A percentile compares a stretch with the other conserved stretches of the same genome.
Evolutionary conservation across 2,888 invertebrate species (phyloP).

Genomic region (Iphiclides podalirius): DNA sequence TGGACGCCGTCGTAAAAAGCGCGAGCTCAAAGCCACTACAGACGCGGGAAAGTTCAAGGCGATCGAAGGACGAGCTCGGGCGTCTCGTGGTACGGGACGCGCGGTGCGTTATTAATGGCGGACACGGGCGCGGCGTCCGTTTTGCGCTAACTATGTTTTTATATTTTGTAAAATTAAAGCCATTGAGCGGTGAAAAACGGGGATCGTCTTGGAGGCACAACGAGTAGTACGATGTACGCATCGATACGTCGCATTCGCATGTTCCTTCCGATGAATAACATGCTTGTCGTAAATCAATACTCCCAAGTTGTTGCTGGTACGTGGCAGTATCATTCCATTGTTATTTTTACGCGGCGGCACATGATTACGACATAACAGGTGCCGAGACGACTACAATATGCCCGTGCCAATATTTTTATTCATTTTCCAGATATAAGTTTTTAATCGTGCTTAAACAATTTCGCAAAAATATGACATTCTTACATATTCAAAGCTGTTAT

Average conservation of each 20-base stretch:
- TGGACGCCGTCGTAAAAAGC: constrained; percentile 10
- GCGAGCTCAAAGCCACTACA: constrained; percentile 5
- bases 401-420: too few relatives aligned
- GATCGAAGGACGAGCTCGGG: constrained; percentile 19
- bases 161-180: constrained; percentile 56
- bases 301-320: too few relatives aligned
- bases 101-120: constrained; percentile 42
- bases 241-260: constrained; percentile 45
- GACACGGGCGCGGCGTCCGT: constrained; percentile 36
- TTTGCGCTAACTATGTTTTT: constrained; percentile 59
- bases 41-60: constrained; percentile 27
- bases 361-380: too few relatives aligned
- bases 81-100: constrained; percentile 36
- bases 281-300: constrained; percentile 13
- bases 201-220: constrained; percentile 23
- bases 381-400: neutral
- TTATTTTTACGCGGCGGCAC: neutral
- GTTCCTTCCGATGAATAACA: constrained; percentile 33
- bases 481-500: too few relatives aligned
- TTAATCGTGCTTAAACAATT: too few relatives aligned
- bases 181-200: constrained; percentile 38
- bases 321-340: neutral
- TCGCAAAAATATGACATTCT: too few relatives aligned
- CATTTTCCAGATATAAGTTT: too few relatives aligned
- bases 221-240: constrained; percentile 37